phyloP scores from a whole-genome alignment of 2,797 vertebrate genomes.

The Borostomias antarcticus region DNA sequence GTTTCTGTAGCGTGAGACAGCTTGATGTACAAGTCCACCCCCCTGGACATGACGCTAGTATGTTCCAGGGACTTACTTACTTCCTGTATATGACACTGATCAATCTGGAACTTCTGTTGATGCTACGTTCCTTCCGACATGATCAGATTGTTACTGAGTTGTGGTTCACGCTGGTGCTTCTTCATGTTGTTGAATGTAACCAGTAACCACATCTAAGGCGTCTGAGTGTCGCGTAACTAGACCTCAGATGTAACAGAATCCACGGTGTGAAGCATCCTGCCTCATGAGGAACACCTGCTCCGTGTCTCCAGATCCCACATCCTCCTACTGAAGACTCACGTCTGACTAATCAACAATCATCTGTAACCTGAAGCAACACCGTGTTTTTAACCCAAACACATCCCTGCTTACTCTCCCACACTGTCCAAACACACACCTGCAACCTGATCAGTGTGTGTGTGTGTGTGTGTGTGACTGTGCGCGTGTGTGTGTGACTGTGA shows the following conservation, averaged over 20 bases:
- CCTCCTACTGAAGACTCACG: neutral
- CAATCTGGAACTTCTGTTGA: neutral
- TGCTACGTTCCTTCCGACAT: too few species aligned
- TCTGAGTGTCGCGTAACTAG: too few species aligned
- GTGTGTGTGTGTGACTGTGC: neutral
- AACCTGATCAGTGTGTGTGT: slow-evolving; percentile 10
- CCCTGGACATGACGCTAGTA: too few species aligned
- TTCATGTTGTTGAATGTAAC: neutral
- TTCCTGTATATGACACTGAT: slow-evolving; percentile 6
- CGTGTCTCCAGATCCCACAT: neutral
- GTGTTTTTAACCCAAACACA: slow-evolving; percentile 29
- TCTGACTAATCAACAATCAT: neutral
- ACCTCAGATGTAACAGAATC: slow-evolving; percentile 9
- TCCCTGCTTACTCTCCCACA: slow-evolving; percentile 28
- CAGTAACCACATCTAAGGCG: too few species aligned
- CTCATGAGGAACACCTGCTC: slow-evolving; percentile 12
- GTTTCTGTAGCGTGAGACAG: too few species aligned
- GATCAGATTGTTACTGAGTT: too few species aligned
- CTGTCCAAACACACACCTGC: slow-evolving; percentile 12
- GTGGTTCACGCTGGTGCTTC: neutral
- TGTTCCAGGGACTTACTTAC: too few species aligned
- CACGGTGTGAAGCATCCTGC: slow-evolving; percentile 23
- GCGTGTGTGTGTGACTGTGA: neutral
- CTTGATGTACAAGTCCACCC: too few species aligned
- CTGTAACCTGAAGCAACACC: slow-evolving; percentile 34